These are phyloP conservation scores for Psittacula cyanocephala DNA, from an alignment of 2,113 vertebrate species.

Conservation along the genomic window DNA sequence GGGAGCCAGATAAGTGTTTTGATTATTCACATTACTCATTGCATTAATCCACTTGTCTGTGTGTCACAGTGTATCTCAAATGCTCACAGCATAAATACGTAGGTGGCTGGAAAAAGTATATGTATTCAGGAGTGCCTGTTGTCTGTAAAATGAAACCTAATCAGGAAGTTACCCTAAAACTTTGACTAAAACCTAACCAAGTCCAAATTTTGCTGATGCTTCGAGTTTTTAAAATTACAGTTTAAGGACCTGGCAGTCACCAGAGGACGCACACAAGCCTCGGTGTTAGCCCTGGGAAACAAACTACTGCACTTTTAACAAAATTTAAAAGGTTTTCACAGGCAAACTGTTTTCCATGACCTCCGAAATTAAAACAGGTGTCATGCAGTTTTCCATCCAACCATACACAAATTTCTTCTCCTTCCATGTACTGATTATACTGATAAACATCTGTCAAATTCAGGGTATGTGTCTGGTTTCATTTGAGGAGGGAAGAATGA, in stretches of 20 bases:
- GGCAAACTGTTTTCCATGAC: background rate
- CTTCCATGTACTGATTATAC: background rate
- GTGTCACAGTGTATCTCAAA: background rate
- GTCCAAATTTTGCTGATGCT: background rate
- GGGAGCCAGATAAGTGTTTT: slow-evolving; percentile 18
- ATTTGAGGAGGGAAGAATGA: background rate
- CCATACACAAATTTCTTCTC: background rate
- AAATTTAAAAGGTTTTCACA: background rate
- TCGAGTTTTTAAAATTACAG: background rate
- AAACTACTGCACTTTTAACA: background rate
- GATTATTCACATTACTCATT: slow-evolving; percentile 17
- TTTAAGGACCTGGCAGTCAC: background rate
- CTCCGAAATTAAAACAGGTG: slow-evolving; percentile 8
- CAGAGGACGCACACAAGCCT: background rate
- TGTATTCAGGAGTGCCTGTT: background rate
- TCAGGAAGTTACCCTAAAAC: background rate
- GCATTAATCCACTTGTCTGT: slow-evolving; percentile 10
- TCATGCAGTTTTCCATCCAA: background rate
- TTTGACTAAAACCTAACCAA: background rate
- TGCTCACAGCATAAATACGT: background rate
- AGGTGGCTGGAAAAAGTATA: background rate
- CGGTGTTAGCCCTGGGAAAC: background rate
- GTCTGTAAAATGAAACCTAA: slow-evolving; percentile 1
- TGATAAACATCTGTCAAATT: background rate
- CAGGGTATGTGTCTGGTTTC: background rate